These are phyloP conservation scores for Malaclemys terrapin DNA, from an alignment of 2,113 vertebrate species.

Conservation along the genomic window DNA sequence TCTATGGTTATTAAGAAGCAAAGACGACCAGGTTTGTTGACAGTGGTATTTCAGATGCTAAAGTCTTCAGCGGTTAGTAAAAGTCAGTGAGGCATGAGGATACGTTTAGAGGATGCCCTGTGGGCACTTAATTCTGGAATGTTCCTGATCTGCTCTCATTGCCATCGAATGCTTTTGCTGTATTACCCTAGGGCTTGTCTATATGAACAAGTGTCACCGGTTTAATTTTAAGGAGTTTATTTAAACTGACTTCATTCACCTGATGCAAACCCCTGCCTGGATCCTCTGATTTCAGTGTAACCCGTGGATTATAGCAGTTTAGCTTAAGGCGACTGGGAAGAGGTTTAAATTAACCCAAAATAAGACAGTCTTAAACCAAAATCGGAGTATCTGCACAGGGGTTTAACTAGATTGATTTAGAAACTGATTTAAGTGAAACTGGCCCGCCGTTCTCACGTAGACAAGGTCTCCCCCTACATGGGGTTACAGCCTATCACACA, in stretches of 20 bases:
- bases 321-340: neutral
- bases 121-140: accelerated
- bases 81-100: accelerated
- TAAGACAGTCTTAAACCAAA: neutral
- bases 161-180: neutral
- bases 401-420: neutral
- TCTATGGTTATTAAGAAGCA: neutral
- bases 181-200: accelerated
- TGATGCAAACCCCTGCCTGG: neutral
- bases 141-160: accelerated
- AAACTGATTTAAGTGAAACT: too few relatives aligned
- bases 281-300: neutral
- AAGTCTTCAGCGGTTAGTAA: neutral
- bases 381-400: neutral
- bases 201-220: neutral
- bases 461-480: neutral
- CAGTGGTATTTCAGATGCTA: neutral
- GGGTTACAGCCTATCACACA: neutral
- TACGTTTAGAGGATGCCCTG: neutral
- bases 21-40: neutral
- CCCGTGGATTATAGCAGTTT: neutral
- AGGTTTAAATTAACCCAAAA: neutral
- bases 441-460: neutral
- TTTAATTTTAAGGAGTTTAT: neutral
- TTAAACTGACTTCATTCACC: constrained; percentile 18